Evolutionary conservation across 2,113 vertebrate genomes (phyloP), one percentile per base, ranked within the genome.

Genomic region (Boulengeromyrus knoepffleri): DNA sequence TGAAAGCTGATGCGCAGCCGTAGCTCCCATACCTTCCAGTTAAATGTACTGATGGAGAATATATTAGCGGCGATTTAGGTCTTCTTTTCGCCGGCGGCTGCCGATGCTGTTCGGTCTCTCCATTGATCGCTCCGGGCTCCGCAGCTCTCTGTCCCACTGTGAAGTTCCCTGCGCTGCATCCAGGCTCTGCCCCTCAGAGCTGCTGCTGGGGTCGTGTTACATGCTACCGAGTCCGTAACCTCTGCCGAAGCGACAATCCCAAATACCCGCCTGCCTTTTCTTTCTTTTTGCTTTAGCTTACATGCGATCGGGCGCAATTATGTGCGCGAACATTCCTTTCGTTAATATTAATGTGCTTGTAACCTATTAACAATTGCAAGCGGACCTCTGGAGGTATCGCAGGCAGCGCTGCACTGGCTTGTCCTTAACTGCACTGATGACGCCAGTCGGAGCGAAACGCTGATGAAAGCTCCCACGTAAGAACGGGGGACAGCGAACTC

Each of bases 171-270:
- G 74, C 36, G 36, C n/a, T 27, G 39, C n/a, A 53, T 46, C 47
- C 42, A 39, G 58, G n/a, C 7, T 70, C 89, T 53, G 62, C 74
- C 31, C 70, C 89, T 53, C 88, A 50, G n/a, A 58, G 91, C 92
- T 92, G 92, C 87, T 85, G 31, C 53, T 49, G 89, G 92, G 86
- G 91, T 92, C 58, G 92, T 52, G 36, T 89, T 89, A 15, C 70
- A 85, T n/a, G 90, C 83, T n/a, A 50, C 85, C 36, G 56, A 62
- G 17, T 74, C 49, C 17, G 62, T 56, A 83, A 36, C n/a, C 49
- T 87, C n/a, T 47, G 45, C 74, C 39, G 93, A 90, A 85, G 52
- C 80, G 7, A 24, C 77, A 7, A 46, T 17, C 88, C 21, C 4
- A 4, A 21, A 56, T 36, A 6, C 50, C 7, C 5, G 27, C 88